Base-by-base conservation (phyloP, 2,113 vertebrate species). In the Chamaea fasciata region DNA sequence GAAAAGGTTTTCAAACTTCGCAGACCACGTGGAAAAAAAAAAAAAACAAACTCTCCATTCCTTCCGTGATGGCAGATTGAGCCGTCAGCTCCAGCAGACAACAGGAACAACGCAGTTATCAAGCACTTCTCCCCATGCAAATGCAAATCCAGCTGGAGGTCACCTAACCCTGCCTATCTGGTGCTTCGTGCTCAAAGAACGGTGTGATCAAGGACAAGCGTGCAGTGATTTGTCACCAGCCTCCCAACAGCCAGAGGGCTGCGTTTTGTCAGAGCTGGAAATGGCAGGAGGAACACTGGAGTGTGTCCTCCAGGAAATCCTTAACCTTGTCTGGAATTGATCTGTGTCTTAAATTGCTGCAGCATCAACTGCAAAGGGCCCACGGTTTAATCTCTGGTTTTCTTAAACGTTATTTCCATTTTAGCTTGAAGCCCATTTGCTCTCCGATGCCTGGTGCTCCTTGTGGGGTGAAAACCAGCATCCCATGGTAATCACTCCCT, bases 111-210 rank as follows among this genome's bases (percentile, higher is more conserved):
- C 13, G 3, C 6, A 68, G 69, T 60, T 70, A 69, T 39, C 92
- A 79, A n/a, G 24, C 4, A 1, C 44, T 53, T 39, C 57, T 73
- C 41, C 79, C 50, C 33, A 4, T 7, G 46, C 42, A 68, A 87
- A 65, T 30, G 33, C 35, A 28, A 59, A 73, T 37, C 14, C 62
- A 79, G 47, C 53, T 75, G 90, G 92, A 91, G 93, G 94, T 79
- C 87, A 4, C 63, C 57, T 17, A 11, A 24, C 44, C 33, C 65
- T 3, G 56, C 6, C 47, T 50, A 1, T 35, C 30, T 39, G 59
- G 31, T 9, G 67, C 8, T 3, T 16, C 56, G 7, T 55, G 33
- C 77, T 44, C 46, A 2, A 24, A 56, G 44, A 84, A 17, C 42
- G 68, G 20, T 0, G 0, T 1, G 4, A 67, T 39, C 69, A n/a